Evolutionary conservation across 2,888 invertebrate genomes (phyloP).

Genomic region (Pseudanteris insignis): DNA sequence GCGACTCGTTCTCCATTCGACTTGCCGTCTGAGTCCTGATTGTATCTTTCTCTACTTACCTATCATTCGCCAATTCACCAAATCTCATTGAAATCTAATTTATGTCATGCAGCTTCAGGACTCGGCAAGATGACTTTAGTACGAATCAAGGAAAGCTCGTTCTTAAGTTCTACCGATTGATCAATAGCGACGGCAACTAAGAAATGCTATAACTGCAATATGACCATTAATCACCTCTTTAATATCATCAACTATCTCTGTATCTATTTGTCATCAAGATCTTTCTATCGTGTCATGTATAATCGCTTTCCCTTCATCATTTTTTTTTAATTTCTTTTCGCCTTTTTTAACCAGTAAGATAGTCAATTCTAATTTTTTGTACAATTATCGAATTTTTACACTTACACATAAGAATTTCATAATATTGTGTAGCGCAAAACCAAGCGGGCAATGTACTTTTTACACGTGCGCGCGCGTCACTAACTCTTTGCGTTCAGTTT

Average conservation of each 20-base stretch:
- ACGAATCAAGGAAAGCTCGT: constrained; percentile 3
- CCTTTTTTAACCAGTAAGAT: too few species aligned
- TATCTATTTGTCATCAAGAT: not conserved
- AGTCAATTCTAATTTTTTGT: too few species aligned
- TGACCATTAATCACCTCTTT: not conserved
- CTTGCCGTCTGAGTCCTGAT: constrained; percentile 1
- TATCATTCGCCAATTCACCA: not conserved
- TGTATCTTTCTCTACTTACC: not conserved
- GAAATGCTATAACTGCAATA: constrained; percentile 12
- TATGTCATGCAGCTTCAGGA: constrained; percentile 14
- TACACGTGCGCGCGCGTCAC: constrained; percentile 6
- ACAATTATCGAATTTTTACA: not conserved
- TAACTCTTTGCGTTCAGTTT: not conserved
- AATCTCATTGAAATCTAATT: constrained; percentile 12
- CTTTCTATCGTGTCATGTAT: constrained; percentile 4
- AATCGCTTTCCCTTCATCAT: not conserved
- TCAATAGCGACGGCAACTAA: not conserved
- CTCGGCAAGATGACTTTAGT: constrained; percentile 13
- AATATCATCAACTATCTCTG: too few species aligned
- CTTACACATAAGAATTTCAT: not conserved
- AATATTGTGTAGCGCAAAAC: constrained; percentile 4
- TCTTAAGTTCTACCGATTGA: not conserved
- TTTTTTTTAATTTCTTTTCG: too few species aligned
- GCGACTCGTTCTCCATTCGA: constrained; percentile 15
- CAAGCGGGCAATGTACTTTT: constrained; percentile 13